Evolutionary conservation across 1,140 invertebrate genomes (phyloP), one percentile per base, ranked within the genome.

Genomic region (Diploscapter pachys): DNA sequence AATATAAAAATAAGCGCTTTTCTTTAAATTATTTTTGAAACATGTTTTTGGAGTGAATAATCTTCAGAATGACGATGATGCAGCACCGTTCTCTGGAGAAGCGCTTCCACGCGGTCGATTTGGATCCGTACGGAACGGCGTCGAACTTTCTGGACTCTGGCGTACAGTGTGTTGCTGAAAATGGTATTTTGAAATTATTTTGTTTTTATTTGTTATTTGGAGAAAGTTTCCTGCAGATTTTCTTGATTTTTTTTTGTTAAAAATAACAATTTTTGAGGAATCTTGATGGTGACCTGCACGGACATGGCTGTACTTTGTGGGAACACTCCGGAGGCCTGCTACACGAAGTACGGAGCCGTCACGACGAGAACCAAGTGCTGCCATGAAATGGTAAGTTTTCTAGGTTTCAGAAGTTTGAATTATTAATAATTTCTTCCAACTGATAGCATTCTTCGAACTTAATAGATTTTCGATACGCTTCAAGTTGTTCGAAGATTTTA

Each of bases 61-160:
- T 31, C n/a, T 72, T 8, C 9, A 63, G 59, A 64, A 79, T 76
- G 82, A 79, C 94, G 0, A 94, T 96, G 93, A 92, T 95, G 80
- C 87, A 91, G 79, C 90, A 92, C 80, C 90, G 90, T 71, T 87
- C 87, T 71, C 81, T 83, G 6, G 85, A 88, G n/a, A 88, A 92
- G 71, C 89, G 90, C 56, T 97, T 96, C 87, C 90, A 96, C 85
- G 93, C 91, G 0, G 90, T 99, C 72, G 97, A 99, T 86, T 86
- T 99, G 55, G 97, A 99, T 88, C 97, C 97, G 0, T 99, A 99
- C 85, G 97, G 97, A 4, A 94, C 93, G 83, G 93, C 96, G 31
- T 80, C 76, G 6, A 65, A 69, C 0, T 99, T 99, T 87, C 88
- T 99, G 0, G 96, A 99, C 87, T 89, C 91, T 3, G 94, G 94